phyloP scores from a whole-genome alignment of 2,113 vertebrate genomes.

The Plestiodon gilberti region DNA sequence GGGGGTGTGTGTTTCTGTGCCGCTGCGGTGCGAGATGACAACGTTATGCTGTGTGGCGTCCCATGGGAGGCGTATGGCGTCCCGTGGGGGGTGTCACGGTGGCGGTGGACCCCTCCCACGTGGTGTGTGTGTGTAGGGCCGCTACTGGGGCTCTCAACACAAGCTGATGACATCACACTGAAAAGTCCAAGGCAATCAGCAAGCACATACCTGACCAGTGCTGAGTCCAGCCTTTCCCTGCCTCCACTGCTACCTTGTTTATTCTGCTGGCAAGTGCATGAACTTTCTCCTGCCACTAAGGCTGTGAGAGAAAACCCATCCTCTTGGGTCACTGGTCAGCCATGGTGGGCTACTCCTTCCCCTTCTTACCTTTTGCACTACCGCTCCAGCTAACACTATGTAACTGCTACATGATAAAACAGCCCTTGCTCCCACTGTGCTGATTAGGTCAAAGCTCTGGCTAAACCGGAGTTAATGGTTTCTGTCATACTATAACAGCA shows the following conservation, averaged over 20 bases:
- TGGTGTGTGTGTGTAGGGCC: too few relatives aligned
- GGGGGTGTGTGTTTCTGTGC: too few relatives aligned
- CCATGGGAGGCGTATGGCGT: too few relatives aligned
- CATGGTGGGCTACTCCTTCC: not conserved
- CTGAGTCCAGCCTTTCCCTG: not conserved
- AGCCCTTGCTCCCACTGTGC: constrained; percentile 18
- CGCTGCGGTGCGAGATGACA: too few relatives aligned
- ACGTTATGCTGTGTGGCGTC: too few relatives aligned
- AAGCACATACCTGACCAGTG: not conserved
- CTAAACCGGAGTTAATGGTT: not conserved
- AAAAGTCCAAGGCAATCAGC: not conserved
- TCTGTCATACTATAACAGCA: constrained; percentile 7
- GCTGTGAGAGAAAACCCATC: not conserved
- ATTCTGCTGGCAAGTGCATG: not conserved
- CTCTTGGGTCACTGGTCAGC: not conserved
- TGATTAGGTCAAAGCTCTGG: not conserved
- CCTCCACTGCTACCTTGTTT: not conserved
- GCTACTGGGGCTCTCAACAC: too few relatives aligned
- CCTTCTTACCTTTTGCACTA: not conserved
- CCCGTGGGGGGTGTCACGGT: too few relatives aligned
- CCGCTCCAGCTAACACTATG: not conserved
- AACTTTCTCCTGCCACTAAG: too few relatives aligned
- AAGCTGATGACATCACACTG: too few relatives aligned
- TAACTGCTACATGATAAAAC: not conserved
- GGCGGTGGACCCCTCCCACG: too few relatives aligned